These are phyloP conservation scores for Furcula furcula DNA, from an alignment of 2,888 invertebrate genomes.

Conservation along the genomic window DNA sequence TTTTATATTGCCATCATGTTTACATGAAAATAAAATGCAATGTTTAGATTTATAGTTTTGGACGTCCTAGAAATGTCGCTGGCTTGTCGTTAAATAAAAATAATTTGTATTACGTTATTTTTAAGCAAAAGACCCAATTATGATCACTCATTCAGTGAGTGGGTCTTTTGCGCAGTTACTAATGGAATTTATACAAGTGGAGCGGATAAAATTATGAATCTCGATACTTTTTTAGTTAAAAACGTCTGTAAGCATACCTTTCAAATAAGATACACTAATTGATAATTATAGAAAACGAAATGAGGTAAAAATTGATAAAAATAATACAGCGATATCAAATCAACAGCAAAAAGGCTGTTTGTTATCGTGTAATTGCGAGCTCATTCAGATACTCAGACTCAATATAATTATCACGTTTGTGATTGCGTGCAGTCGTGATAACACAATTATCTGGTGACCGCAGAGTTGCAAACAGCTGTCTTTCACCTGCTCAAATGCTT, in stretches of 20 bases:
- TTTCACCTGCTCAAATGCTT: constrained; percentile 31
- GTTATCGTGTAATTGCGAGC: constrained; percentile 32
- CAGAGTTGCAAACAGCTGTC: constrained; percentile 41
- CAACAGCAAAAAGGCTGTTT: constrained; percentile 11
- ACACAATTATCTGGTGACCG: constrained; percentile 43
- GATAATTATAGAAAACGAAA: background rate
- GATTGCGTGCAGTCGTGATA: constrained; percentile 43
- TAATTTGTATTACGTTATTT: too few species aligned
- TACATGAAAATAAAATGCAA: too few species aligned
- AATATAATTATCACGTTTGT: constrained; percentile 40
- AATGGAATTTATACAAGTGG: too few species aligned
- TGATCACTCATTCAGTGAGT: too few species aligned
- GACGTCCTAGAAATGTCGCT: too few species aligned
- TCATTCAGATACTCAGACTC: constrained; percentile 27
- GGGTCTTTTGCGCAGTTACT: too few species aligned
- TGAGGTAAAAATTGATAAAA: constrained; percentile 1
- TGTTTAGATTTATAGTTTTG: too few species aligned
- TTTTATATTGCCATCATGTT: too few species aligned
- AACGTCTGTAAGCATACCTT: background rate
- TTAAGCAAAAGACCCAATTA: too few species aligned
- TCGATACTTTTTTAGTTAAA: too few species aligned
- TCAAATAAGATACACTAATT: background rate
- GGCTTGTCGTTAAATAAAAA: too few species aligned
- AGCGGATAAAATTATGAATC: too few species aligned
- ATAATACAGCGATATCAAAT: background rate